A percentile compares a stretch with the other conserved stretches of the same genome.
Evolutionary conservation across 2,888 invertebrate genomes (phyloP).

Genomic region (Epirrhoe alternata): DNA sequence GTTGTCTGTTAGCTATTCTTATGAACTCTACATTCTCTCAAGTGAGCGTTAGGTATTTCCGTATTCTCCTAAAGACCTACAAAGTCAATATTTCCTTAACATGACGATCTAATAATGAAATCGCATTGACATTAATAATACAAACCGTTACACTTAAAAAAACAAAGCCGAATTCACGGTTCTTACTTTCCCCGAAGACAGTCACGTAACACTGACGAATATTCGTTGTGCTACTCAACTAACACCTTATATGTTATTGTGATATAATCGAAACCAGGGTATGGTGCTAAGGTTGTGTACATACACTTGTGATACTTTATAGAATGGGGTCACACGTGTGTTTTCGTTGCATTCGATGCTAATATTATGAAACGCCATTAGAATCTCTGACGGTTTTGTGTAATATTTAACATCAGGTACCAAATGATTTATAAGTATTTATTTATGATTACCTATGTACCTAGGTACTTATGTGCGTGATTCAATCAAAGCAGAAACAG

Average conservation of each 20-base stretch:
- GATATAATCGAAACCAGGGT: conserved; percentile 61
- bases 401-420: conserved; percentile 11
- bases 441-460: no score
- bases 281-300: conserved; percentile 76
- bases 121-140: neutral
- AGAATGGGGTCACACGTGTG: conserved; percentile 32
- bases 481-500: no score
- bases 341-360: conserved; percentile 22
- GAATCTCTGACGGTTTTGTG: conserved; percentile 8
- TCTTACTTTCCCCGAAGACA: conserved; percentile 53
- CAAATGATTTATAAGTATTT: neutral
- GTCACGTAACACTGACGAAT: conserved; percentile 56
- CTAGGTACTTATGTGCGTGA: no score
- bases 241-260: conserved; percentile 40
- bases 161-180: conserved; percentile 29
- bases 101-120: no score
- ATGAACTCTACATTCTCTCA: no score
- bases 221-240: conserved; percentile 61
- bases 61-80: no score
- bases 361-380: conserved; percentile 16
- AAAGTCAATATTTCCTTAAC: no score
- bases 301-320: conserved; percentile 28
- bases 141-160: conserved; percentile 21
- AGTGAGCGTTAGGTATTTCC: no score
- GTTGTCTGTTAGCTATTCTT: no score